Evolutionary conservation across 64 coral and sea anemone species (phyloP).

Genomic region (Hydrozoanthus tunicans): DNA sequence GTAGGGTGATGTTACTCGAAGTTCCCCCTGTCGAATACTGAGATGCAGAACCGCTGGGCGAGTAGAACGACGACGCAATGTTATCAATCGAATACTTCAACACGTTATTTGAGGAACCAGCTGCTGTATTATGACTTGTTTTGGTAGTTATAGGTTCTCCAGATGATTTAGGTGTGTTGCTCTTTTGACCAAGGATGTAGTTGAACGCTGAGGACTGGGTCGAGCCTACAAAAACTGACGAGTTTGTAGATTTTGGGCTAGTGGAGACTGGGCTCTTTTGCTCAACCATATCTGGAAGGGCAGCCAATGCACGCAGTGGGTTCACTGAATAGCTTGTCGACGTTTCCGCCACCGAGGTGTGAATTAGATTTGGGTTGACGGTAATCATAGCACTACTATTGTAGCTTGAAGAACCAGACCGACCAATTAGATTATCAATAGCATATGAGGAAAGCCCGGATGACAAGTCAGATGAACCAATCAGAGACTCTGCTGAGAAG

Average conservation of each 20-base stretch:
- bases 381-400: slow-evolving; percentile 80
- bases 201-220: slow-evolving; percentile 29
- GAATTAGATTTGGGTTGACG: slow-evolving; percentile 90
- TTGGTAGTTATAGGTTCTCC: neutral
- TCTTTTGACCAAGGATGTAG: slow-evolving; percentile 30
- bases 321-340: slow-evolving; percentile 33
- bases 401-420: slow-evolving; percentile 62
- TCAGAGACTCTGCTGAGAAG: slow-evolving; percentile 89
- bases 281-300: slow-evolving; percentile 60
- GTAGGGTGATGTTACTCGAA: slow-evolving; percentile 1
- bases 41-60: neutral
- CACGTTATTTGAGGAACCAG: slow-evolving; percentile 30
- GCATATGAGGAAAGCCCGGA: slow-evolving; percentile 82
- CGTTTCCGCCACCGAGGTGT: slow-evolving; percentile 60
- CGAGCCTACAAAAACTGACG: neutral
- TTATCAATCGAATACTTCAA: slow-evolving; percentile 47
- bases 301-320: slow-evolving; percentile 49
- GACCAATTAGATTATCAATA: slow-evolving; percentile 90
- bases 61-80: slow-evolving; percentile 47
- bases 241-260: neutral
- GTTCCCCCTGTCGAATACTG: slow-evolving; percentile 12
- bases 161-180: slow-evolving; percentile 1
- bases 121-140: neutral
- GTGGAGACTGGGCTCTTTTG: slow-evolving; percentile 26
- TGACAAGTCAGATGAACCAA: slow-evolving; percentile 74